These are phyloP conservation scores for Palythoa grandiflora DNA, from an alignment of 92 coral and sea anemone species.

Conservation along the genomic window DNA sequence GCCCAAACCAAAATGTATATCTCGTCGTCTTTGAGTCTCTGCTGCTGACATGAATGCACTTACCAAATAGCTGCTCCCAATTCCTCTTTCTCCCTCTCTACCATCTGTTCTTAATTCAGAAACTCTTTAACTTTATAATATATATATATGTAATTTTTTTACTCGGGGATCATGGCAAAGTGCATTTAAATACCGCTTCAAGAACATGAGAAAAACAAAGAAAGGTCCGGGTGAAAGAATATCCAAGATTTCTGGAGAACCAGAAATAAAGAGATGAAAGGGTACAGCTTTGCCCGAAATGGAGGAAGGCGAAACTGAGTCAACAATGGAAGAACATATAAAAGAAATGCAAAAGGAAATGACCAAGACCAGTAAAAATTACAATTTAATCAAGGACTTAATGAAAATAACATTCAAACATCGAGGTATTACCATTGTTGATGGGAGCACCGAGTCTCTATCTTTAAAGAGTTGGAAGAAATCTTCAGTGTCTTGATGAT, in stretches of 20 bases:
- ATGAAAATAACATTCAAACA: constrained; percentile 56
- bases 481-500: no score
- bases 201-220: constrained; percentile 62
- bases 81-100: constrained; percentile 5
- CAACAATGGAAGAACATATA: constrained; percentile 60
- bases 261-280: constrained; percentile 39
- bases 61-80: not conserved
- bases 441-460: constrained; percentile 34
- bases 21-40: not conserved
- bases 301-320: constrained; percentile 63
- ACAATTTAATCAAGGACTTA: constrained; percentile 51
- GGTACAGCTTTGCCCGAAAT: not conserved
- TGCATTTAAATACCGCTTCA: constrained; percentile 67
- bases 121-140: not conserved
- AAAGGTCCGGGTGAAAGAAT: constrained; percentile 1
- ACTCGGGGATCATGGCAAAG: constrained; percentile 73
- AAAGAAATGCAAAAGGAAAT: constrained; percentile 59
- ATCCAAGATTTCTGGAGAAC: constrained; percentile 11
- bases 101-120: constrained; percentile 1
- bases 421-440: constrained; percentile 40
- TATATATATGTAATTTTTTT: not conserved
- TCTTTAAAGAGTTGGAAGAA: no score
- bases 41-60: not conserved
- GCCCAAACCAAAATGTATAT: constrained; percentile 18
- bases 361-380: constrained; percentile 57